Conservation (phyloP, 2,888 invertebrate genomes). For the Ophion ellenae region DNA sequence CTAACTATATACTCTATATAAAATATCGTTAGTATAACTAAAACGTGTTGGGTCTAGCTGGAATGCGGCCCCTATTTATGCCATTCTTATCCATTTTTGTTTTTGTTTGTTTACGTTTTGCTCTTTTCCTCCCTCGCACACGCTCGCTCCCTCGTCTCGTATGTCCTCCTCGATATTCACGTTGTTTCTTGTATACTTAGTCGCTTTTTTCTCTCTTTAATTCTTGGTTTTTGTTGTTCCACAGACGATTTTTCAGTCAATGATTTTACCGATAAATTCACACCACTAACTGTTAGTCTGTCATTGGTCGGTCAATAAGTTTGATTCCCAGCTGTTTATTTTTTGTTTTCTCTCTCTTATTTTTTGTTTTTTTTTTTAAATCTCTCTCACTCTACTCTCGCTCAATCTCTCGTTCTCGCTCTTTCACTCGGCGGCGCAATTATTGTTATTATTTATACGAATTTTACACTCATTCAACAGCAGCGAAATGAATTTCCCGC, state of each 20-base stretch:
- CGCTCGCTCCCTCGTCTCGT: conserved; percentile 60
- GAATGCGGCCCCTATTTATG: conserved; percentile 82
- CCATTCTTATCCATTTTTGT: conserved; percentile 74
- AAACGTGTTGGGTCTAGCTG: conserved; percentile 83
- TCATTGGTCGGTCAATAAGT: conserved; percentile 83
- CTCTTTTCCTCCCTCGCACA: neutral
- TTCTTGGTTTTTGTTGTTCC: conserved; percentile 57
- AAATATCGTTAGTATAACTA: conserved; percentile 84
- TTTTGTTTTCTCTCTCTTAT: conserved; percentile 48
- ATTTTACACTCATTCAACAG: conserved; percentile 82
- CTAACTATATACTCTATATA: conserved; percentile 84
- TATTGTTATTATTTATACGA: conserved; percentile 81
- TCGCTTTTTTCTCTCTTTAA: conserved; percentile 43
- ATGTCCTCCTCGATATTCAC: conserved; percentile 62
- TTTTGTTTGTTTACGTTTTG: conserved; percentile 44
- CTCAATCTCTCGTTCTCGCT: conserved; percentile 75
- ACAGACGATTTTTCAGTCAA: conserved; percentile 73
- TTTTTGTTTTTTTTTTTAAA: conserved; percentile 71
- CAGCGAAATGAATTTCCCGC: conserved; percentile 71
- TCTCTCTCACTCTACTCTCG: conserved; percentile 68
- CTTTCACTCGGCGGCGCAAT: conserved; percentile 79
- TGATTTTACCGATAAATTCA: conserved; percentile 79
- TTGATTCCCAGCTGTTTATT: conserved; percentile 81
- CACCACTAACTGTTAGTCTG: conserved; percentile 81
- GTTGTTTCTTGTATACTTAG: conserved; percentile 61